Conservation (phyloP, 2,888 invertebrate genomes). For the Strigamia crassipes region DNA sequence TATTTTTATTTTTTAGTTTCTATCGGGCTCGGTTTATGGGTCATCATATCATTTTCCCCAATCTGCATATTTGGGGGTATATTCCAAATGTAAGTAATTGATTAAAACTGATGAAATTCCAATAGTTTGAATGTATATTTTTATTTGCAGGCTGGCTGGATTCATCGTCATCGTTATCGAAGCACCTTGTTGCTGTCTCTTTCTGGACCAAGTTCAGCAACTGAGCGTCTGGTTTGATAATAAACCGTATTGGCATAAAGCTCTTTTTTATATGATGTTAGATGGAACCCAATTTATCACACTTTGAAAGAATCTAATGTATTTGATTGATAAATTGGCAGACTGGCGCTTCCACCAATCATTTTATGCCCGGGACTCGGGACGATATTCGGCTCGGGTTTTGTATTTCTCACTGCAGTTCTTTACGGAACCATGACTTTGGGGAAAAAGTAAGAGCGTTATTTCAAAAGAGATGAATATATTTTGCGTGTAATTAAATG, state of each 20-base stretch:
- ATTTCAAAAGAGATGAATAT: background rate
- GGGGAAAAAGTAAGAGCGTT: conserved; percentile 87
- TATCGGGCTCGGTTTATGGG: conserved; percentile 78
- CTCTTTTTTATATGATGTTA: conserved; percentile 81
- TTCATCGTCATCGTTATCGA: conserved; percentile 87
- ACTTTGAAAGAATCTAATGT: background rate
- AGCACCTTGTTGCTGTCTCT: conserved; percentile 96
- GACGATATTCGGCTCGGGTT: conserved; percentile 83
- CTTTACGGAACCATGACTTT: conserved; percentile 93
- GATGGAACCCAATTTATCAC: conserved; percentile 58
- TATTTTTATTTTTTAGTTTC: conserved; percentile 81
- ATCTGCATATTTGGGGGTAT: conserved; percentile 76
- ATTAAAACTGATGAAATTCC: no score
- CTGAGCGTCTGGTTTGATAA: conserved; percentile 79
- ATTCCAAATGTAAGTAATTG: conserved; percentile 74
- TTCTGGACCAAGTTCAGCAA: conserved; percentile 89
- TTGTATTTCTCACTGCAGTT: conserved; percentile 85
- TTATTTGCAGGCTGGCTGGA: conserved; percentile 70
- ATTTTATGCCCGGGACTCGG: conserved; percentile 74
- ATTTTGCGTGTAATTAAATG: background rate
- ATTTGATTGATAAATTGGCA: conserved; percentile 58
- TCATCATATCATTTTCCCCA: conserved; percentile 70
- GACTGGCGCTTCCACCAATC: conserved; percentile 79
- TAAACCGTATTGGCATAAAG: conserved; percentile 88
- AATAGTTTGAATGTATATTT: no score